These are phyloP conservation scores for Lordiphosa andalusiaca DNA, from an alignment of 2,888 invertebrate genomes.

Conservation along the genomic window DNA sequence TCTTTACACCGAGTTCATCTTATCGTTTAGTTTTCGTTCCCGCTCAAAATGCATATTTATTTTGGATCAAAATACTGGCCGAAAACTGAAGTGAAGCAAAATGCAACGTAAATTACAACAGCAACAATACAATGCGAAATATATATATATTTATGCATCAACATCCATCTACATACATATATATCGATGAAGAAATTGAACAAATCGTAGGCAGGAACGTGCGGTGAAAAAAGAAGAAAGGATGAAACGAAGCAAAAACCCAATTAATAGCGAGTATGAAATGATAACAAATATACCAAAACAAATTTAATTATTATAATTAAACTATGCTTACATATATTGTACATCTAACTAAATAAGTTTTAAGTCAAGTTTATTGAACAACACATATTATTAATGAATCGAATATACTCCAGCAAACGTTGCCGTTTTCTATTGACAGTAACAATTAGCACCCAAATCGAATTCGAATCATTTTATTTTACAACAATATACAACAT, in stretches of 20 bases:
- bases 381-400: conserved; percentile 54
- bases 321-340: conserved; percentile 56
- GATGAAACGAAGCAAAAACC: conserved; percentile 39
- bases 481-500: conserved; percentile 16
- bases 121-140: conserved; percentile 61
- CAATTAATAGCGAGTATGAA: conserved; percentile 56
- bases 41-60: conserved; percentile 17
- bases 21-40: conserved; percentile 7
- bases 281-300: conserved; percentile 62
- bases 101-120: conserved; percentile 59
- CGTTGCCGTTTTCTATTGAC: conserved; percentile 61
- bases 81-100: conserved; percentile 31
- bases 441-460: conserved; percentile 18
- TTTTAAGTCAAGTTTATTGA: conserved; percentile 42
- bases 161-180: conserved; percentile 30
- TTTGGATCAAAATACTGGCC: conserved; percentile 29
- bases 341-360: conserved; percentile 50
- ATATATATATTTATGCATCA: conserved; percentile 37
- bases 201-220: conserved; percentile 81
- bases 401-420: conserved; percentile 61
- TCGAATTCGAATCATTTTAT: conserved; percentile 28
- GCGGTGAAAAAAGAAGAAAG: conserved; percentile 74
- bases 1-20: conserved; percentile 7
- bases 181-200: conserved; percentile 69
- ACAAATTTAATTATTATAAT: conserved; percentile 57